phyloP scores from a whole-genome alignment of 2,888 invertebrate species.

The Drosophila monieri region DNA sequence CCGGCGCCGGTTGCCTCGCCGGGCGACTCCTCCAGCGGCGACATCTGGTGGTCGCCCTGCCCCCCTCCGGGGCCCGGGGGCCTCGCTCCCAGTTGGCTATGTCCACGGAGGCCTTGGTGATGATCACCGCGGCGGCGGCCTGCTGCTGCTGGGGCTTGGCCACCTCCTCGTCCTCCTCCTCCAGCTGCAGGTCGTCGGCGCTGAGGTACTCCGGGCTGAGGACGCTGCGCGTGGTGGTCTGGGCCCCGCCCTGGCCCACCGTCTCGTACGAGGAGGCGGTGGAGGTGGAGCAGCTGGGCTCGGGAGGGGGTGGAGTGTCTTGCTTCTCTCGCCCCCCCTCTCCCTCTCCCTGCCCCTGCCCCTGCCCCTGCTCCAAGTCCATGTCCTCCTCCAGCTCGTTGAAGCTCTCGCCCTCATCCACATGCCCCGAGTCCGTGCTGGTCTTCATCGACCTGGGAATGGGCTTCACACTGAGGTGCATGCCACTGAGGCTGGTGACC shows the following conservation, averaged over 20 bases:
- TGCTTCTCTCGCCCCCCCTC: constrained; percentile 24
- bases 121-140: constrained; percentile 87
- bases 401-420: constrained; percentile 82
- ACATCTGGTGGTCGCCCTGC: constrained; percentile 84
- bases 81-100: constrained; percentile 84
- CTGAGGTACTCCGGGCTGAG: constrained; percentile 83
- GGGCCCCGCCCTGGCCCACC: constrained; percentile 76
- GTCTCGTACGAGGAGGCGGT: constrained; percentile 84
- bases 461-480: constrained; percentile 74
- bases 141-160: constrained; percentile 78
- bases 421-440: constrained; percentile 84
- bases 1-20: neutral
- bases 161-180: constrained; percentile 53
- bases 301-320: constrained; percentile 14
- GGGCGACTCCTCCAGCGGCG: constrained; percentile 86
- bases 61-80: constrained; percentile 81
- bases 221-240: constrained; percentile 61
- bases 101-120: constrained; percentile 90
- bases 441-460: constrained; percentile 82
- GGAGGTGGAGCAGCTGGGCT: constrained; percentile 80
- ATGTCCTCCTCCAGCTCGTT: constrained; percentile 80
- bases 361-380: constrained; percentile 47
- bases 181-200: constrained; percentile 84
- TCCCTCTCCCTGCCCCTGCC: constrained; percentile 66
- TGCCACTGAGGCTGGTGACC: constrained; percentile 14